These are phyloP conservation scores for Branchipolynoe longqiensis DNA, from an alignment of 2,888 invertebrate species.

Conservation along the genomic window DNA sequence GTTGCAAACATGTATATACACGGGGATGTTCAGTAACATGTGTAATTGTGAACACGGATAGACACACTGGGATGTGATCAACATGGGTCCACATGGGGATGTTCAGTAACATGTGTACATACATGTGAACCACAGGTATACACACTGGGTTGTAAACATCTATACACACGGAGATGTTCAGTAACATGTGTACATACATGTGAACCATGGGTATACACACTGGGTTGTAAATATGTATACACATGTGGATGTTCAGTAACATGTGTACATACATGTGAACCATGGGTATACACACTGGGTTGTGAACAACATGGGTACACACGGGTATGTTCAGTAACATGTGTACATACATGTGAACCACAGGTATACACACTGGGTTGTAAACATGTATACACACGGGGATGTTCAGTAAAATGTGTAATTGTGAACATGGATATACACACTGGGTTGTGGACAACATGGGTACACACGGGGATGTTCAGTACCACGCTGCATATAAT, in stretches of 20 bases:
- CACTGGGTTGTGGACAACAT: too few species aligned
- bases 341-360: conserved; percentile 10
- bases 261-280: neutral
- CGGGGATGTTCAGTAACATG: neutral
- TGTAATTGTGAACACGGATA: neutral
- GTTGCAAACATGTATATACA: conserved; percentile 4
- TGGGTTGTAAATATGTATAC: conserved; percentile 1
- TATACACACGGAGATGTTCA: neutral
- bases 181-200: neutral
- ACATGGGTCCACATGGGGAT: too few species aligned
- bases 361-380: neutral
- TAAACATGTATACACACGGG: too few species aligned
- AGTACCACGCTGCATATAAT: too few species aligned
- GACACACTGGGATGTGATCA: too few species aligned
- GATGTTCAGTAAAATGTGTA: too few species aligned
- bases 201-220: neutral
- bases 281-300: too few species aligned
- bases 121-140: neutral
- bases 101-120: too few species aligned
- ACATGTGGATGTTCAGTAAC: neutral
- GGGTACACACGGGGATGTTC: too few species aligned
- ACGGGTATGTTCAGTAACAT: too few species aligned
- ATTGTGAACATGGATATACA: too few species aligned
- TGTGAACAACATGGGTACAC: conserved; percentile 7
- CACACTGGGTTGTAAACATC: neutral